These are phyloP conservation scores for Nasonia giraulti DNA, from an alignment of 1,140 invertebrate genomes.

Conservation along the genomic window DNA sequence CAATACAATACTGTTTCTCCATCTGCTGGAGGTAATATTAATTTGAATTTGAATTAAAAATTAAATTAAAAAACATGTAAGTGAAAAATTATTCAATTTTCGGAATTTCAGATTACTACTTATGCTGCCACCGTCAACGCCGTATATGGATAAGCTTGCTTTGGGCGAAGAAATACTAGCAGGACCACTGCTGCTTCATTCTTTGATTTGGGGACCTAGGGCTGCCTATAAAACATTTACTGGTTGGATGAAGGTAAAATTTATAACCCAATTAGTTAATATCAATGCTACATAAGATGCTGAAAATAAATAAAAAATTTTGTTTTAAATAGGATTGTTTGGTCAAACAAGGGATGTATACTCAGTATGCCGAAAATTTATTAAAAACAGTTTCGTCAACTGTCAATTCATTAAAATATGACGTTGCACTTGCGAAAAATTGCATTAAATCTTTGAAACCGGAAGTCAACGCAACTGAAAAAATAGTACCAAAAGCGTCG, in stretches of 20 bases:
- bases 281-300: not conserved
- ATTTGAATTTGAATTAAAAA: constrained; percentile 11
- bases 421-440: constrained; percentile 82
- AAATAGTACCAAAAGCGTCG: constrained; percentile 73
- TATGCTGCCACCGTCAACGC: constrained; percentile 89
- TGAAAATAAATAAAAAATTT: constrained; percentile 5
- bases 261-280: constrained; percentile 9
- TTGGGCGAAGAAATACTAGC: constrained; percentile 76
- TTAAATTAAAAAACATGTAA: constrained; percentile 25
- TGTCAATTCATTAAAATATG: constrained; percentile 81
- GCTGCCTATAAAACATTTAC: constrained; percentile 80
- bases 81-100: constrained; percentile 13
- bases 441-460: constrained; percentile 80
- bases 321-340: constrained; percentile 80
- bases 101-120: constrained; percentile 78
- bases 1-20: constrained; percentile 93
- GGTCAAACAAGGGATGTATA: constrained; percentile 93
- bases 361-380: constrained; percentile 86
- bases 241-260: constrained; percentile 79
- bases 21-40: constrained; percentile 84
- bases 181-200: constrained; percentile 80
- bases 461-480: constrained; percentile 67
- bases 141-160: constrained; percentile 88
- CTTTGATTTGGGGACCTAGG: constrained; percentile 83
- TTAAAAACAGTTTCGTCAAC: constrained; percentile 81